Percentiles rank a stretch among this genome's conserved stretches.
phyloP scores from a whole-genome alignment of 1,140 invertebrate genomes.

The Subanguina moxae region DNA sequence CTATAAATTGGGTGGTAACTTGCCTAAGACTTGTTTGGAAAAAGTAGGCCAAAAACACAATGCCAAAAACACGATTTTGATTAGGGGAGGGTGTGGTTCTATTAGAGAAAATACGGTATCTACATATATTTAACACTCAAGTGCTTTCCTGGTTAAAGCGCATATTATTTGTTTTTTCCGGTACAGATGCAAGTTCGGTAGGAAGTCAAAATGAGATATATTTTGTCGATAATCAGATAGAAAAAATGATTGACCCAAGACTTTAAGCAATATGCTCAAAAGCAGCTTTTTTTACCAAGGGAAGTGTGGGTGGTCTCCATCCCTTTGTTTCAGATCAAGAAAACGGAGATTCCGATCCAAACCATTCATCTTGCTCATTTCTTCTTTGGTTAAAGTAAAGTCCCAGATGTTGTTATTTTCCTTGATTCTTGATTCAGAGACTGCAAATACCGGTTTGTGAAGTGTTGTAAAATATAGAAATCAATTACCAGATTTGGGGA shows the following conservation, averaged over 20 bases:
- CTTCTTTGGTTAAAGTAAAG: conserved; percentile 42
- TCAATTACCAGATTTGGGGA: conserved; percentile 58
- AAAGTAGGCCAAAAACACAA: too few species aligned
- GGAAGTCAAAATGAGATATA: neutral
- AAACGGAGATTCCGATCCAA: conserved; percentile 23
- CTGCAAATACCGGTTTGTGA: neutral
- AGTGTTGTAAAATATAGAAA: neutral
- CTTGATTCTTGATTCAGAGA: conserved; percentile 45
- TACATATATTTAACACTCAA: too few species aligned
- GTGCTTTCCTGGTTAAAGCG: too few species aligned
- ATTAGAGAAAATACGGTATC: too few species aligned
- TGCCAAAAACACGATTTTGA: too few species aligned
- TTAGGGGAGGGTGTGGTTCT: too few species aligned
- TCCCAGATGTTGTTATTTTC: conserved; percentile 59
- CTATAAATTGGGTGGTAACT: too few species aligned
- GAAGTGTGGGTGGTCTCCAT: conserved; percentile 21
- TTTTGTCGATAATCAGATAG: too few species aligned
- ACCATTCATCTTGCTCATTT: conserved; percentile 20
- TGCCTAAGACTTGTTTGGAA: too few species aligned
- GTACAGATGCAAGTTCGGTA: too few species aligned
- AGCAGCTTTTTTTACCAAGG: conserved; percentile 6
- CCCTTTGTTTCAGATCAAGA: conserved; percentile 8
- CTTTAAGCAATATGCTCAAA: neutral
- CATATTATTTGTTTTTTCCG: too few species aligned
- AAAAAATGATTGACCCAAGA: too few species aligned